These are phyloP conservation scores for Trichogramma dendrolimi DNA, from an alignment of 2,888 invertebrate genomes.

Conservation along the genomic window DNA sequence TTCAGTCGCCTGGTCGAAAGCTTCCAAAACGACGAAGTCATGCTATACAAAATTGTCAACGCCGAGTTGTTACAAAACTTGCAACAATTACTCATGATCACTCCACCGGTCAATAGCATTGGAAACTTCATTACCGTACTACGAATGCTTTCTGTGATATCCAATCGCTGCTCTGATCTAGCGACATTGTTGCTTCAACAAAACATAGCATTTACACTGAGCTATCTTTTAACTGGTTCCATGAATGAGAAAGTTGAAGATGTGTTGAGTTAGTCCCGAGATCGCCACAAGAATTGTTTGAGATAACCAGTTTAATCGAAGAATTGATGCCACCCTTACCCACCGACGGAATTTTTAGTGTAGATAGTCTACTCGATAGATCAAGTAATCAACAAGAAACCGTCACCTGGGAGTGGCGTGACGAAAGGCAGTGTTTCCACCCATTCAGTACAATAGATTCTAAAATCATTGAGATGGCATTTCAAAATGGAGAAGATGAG, in stretches of 20 bases:
- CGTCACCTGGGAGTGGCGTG: constrained; percentile 96
- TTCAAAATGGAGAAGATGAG: constrained; percentile 91
- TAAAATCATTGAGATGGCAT: constrained; percentile 89
- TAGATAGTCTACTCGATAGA: constrained; percentile 81
- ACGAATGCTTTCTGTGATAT: constrained; percentile 94
- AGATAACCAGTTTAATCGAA: constrained; percentile 94
- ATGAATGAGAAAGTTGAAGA: constrained; percentile 61
- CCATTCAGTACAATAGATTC: constrained; percentile 91
- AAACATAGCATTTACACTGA: constrained; percentile 92
- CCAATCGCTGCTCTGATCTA: constrained; percentile 89
- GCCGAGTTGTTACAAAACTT: constrained; percentile 86
- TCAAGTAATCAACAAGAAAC: constrained; percentile 68
- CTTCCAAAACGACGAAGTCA: constrained; percentile 85
- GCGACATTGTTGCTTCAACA: constrained; percentile 88
- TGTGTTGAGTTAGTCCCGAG: constrained; percentile 86
- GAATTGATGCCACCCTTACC: constrained; percentile 96
- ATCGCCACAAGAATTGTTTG: constrained; percentile 93
- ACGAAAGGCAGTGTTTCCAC: constrained; percentile 86
- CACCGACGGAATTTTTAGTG: constrained; percentile 90
- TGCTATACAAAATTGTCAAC: constrained; percentile 90
- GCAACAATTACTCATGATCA: constrained; percentile 89
- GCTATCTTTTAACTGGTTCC: constrained; percentile 90
- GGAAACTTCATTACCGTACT: constrained; percentile 95
- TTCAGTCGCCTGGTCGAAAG: constrained; percentile 96
- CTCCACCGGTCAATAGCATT: constrained; percentile 92